Percentiles rank a stretch among this genome's conserved stretches.
These are phyloP conservation scores for Chiroxiphia lanceolata DNA, from an alignment of 2,797 vertebrate genomes.

Conservation along the genomic window DNA sequence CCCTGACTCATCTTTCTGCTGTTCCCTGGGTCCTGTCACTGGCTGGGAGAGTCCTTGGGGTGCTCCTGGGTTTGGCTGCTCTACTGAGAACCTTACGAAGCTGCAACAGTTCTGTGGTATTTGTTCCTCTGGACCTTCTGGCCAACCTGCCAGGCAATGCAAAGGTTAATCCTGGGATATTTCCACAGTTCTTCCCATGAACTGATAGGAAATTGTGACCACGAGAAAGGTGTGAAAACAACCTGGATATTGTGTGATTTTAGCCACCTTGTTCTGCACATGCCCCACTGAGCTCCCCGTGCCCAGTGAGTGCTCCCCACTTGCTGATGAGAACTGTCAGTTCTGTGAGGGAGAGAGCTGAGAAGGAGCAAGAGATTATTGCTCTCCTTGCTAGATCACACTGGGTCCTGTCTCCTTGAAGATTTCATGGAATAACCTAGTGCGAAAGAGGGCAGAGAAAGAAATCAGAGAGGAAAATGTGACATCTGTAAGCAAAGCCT, in stretches of 20 bases:
- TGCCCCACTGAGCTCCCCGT: neutral
- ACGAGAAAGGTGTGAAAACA: neutral
- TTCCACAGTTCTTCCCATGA: neutral
- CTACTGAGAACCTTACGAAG: neutral
- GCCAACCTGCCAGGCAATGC: neutral
- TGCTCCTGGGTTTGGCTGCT: neutral
- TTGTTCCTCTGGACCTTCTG: neutral
- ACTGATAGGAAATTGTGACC: neutral
- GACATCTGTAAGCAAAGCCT: neutral
- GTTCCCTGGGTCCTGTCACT: neutral
- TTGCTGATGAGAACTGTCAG: neutral
- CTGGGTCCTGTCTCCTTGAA: neutral
- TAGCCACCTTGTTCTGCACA: neutral
- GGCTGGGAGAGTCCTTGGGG: neutral
- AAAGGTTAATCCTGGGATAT: neutral
- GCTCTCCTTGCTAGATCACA: neutral
- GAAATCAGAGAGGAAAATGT: neutral
- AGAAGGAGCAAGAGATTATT: neutral
- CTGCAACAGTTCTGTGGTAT: accelerated
- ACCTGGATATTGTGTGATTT: neutral
- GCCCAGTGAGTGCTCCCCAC: neutral
- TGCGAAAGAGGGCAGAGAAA: neutral
- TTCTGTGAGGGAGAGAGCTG: neutral
- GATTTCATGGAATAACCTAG: neutral
- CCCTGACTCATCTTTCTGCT: neutral